phyloP scores from a whole-genome alignment of 2,113 vertebrate genomes.

The Microtus richardsoni region DNA sequence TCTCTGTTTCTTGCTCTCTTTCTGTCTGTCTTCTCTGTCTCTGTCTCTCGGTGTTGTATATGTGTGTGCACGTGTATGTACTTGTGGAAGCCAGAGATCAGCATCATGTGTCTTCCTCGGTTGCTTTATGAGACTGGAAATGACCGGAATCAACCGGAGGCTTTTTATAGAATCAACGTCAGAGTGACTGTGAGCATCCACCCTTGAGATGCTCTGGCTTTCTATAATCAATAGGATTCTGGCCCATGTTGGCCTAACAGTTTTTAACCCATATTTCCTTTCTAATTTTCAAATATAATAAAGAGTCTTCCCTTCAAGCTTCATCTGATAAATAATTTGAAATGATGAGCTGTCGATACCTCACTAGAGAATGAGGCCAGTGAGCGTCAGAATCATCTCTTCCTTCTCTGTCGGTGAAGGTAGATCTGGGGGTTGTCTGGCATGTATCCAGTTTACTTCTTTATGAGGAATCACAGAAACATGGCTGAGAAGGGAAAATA shows the following conservation, averaged over 20 bases:
- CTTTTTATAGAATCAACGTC: not conserved
- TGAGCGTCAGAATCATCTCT: not conserved
- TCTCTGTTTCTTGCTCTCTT: not conserved
- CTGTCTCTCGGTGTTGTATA: not conserved
- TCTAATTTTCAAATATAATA: not conserved
- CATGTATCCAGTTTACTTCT: not conserved
- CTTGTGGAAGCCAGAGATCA: not conserved
- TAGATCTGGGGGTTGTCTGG: not conserved
- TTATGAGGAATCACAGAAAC: not conserved
- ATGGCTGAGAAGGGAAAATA: not conserved
- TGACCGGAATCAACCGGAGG: not conserved
- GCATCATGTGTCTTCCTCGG: not conserved
- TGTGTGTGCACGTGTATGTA: not conserved
- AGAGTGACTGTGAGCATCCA: accelerated
- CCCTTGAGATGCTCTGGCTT: not conserved
- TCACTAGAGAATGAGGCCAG: not conserved
- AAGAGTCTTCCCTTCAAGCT: not conserved
- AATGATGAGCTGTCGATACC: not conserved
- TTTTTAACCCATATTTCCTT: not conserved
- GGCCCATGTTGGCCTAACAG: not conserved
- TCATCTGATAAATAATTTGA: constrained; percentile 6
- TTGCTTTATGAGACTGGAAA: not conserved
- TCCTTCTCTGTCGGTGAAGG: not conserved
- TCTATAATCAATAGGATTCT: not conserved
- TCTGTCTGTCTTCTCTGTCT: not conserved